A percentile compares a stretch with the other conserved stretches of the same genome.
These are phyloP conservation scores for Tuta absoluta DNA, from an alignment of 2,888 invertebrate genomes.

Conservation along the genomic window DNA sequence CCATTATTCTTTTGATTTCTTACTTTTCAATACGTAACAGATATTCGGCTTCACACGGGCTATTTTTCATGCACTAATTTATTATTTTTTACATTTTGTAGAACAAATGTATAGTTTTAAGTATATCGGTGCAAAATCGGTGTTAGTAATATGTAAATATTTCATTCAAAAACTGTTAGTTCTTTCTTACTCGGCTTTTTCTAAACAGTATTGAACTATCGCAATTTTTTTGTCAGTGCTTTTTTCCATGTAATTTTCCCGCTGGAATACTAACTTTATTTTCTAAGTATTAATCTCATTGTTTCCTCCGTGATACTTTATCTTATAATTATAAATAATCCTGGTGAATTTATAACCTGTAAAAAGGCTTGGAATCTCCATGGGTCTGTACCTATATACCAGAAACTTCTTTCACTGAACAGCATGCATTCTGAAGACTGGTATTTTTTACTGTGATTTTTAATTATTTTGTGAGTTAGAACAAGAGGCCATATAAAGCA, in stretches of 20 bases:
- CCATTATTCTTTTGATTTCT: neutral
- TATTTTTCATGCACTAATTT: slow-evolving; percentile 8
- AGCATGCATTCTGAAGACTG: slow-evolving; percentile 10
- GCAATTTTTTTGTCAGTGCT: neutral
- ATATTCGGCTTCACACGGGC: neutral
- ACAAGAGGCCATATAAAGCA: neutral
- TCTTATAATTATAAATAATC: neutral
- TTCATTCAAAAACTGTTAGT: neutral
- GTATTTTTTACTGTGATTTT: slow-evolving; percentile 13
- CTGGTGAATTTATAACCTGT: neutral
- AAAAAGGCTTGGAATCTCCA: neutral
- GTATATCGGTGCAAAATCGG: neutral
- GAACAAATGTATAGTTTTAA: too few species aligned
- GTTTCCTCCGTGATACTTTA: neutral
- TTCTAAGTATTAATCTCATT: neutral
- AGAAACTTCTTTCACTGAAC: too few species aligned
- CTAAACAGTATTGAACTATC: neutral
- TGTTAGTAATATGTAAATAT: neutral
- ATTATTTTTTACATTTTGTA: neutral
- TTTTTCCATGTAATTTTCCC: neutral
- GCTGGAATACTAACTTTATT: neutral
- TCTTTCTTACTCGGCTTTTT: neutral
- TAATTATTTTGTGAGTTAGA: neutral
- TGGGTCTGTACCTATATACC: neutral
- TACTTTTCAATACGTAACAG: too few species aligned